Evolutionary conservation across 2,113 vertebrate species (phyloP).

Genomic region (Peromyscus polionotus): DNA sequence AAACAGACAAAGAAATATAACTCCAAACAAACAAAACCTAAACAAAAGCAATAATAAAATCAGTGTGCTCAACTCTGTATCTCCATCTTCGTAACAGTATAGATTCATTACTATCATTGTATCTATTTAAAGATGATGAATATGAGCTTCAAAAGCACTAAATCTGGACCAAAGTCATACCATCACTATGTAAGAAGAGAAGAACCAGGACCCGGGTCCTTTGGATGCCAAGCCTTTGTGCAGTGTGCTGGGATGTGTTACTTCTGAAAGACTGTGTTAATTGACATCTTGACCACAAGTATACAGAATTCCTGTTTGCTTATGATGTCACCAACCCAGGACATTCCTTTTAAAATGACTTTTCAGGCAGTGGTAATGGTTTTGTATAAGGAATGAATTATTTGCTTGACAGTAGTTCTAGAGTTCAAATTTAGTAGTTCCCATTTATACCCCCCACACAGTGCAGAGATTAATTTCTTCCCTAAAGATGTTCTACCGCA

Average conservation of each 20-base stretch:
- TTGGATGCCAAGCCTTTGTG: neutral
- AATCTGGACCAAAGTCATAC: neutral
- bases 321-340: neutral
- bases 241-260: neutral
- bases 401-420: constrained; percentile 27
- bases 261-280: neutral
- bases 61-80: neutral
- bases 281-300: neutral
- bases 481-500: neutral
- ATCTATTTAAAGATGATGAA: neutral
- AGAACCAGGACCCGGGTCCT: neutral
- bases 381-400: neutral
- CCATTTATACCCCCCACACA: neutral
- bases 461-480: constrained; percentile 3
- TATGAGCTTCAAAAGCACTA: neutral
- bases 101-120: neutral
- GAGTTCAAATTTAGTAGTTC: neutral
- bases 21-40: neutral
- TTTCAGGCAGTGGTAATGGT: neutral
- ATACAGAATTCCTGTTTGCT: neutral
- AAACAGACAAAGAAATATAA: neutral
- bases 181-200: neutral
- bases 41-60: neutral
- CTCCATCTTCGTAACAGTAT: neutral
- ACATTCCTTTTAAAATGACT: constrained; percentile 10